Conservation (phyloP, 2,888 invertebrate species). For the Lacanobia wlatinum region DNA sequence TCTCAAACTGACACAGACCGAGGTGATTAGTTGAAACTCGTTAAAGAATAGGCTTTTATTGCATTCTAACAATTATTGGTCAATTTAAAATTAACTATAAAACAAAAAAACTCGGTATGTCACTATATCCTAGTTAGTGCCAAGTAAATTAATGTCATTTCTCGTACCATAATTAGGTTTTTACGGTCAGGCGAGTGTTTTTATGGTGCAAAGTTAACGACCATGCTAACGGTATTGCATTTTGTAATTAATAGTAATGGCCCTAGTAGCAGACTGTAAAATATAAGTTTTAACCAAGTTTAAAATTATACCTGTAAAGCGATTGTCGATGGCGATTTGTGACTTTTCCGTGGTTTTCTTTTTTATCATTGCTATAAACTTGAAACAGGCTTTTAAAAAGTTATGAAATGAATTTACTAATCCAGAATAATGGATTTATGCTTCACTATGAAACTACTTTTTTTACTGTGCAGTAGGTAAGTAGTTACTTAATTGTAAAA, state of each 20-base stretch:
- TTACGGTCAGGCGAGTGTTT: conserved; percentile 2
- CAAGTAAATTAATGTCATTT: conserved; percentile 7
- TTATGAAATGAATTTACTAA: too few species aligned
- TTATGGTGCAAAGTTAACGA: conserved; percentile 23
- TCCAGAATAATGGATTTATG: too few species aligned
- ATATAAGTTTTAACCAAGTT: not conserved
- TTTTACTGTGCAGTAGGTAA: too few species aligned
- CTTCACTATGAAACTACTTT: too few species aligned
- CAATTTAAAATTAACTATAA: too few species aligned
- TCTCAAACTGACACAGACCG: too few species aligned
- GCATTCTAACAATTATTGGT: not conserved
- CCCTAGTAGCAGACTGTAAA: not conserved
- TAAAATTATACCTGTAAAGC: not conserved
- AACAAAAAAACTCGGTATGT: not conserved
- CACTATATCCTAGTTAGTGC: not conserved
- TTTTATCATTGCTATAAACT: too few species aligned
- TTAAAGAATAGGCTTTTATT: not conserved
- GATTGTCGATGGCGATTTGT: too few species aligned
- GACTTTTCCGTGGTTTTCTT: too few species aligned
- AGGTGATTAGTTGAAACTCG: not conserved
- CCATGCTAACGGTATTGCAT: conserved; percentile 20
- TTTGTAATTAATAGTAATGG: conserved; percentile 18
- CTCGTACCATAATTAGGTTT: conserved; percentile 20
- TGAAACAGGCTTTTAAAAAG: too few species aligned
- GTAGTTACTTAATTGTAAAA: too few species aligned